Evolutionary conservation across 1,140 invertebrate species (phyloP).

Genomic region (Leptopilina clavipes): DNA sequence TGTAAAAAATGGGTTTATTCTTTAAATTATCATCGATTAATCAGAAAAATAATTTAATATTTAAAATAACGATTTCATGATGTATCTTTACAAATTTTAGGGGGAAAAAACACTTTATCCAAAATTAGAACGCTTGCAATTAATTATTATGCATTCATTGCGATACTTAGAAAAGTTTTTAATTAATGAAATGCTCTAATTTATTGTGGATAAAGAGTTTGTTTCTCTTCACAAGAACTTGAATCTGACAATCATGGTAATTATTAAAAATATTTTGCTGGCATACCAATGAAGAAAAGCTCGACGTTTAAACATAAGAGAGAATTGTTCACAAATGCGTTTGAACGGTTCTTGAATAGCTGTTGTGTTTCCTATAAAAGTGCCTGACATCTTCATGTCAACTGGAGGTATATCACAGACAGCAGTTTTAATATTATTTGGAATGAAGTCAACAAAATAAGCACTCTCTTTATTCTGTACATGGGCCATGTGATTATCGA

Average conservation of each 20-base stretch:
- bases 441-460: constrained; percentile 88
- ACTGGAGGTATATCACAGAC: constrained; percentile 81
- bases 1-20: neutral
- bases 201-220: no score
- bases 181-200: no score
- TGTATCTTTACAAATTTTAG: no score
- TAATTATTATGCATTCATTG: no score
- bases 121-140: no score
- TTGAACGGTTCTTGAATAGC: constrained; percentile 80
- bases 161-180: no score
- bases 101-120: no score
- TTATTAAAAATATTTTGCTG: neutral
- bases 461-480: constrained; percentile 83
- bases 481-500: constrained; percentile 83
- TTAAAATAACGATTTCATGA: no score
- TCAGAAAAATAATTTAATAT: no score
- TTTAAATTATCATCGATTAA: no score
- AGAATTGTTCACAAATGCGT: constrained; percentile 83
- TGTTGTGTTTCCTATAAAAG: constrained; percentile 82
- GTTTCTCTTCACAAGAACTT: no score
- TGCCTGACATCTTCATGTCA: constrained; percentile 82
- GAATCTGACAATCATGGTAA: no score
- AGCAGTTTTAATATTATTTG: constrained; percentile 79
- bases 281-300: constrained; percentile 79
- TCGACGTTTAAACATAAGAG: constrained; percentile 88